These are phyloP conservation scores for Clarias laeviceps DNA, from an alignment of 2,797 vertebrate species.

Conservation along the genomic window DNA sequence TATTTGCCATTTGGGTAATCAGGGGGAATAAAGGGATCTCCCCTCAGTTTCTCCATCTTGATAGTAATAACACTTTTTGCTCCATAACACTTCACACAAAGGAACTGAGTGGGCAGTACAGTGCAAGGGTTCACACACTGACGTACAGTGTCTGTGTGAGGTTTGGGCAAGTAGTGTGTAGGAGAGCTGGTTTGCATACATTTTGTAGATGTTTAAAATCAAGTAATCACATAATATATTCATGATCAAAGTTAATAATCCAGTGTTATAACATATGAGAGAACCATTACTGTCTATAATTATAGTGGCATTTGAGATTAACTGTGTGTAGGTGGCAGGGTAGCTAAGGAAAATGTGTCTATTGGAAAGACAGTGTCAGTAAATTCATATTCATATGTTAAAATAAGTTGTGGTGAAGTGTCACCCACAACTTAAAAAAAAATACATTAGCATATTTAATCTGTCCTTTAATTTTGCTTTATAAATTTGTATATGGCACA, in stretches of 20 bases:
- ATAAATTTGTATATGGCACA: background rate
- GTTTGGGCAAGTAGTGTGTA: slow-evolving; percentile 7
- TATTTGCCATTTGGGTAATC: slow-evolving; percentile 54
- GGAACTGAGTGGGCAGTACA: slow-evolving; percentile 48
- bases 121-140: slow-evolving; percentile 29
- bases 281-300: background rate
- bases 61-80: slow-evolving; percentile 48
- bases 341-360: slow-evolving; percentile 46
- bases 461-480: background rate
- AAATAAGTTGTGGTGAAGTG: background rate
- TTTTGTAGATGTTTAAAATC: slow-evolving; percentile 2
- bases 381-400: slow-evolving; percentile 30
- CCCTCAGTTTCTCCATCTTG: slow-evolving; percentile 55
- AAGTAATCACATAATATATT: background rate
- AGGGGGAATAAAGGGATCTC: slow-evolving; percentile 72
- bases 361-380: slow-evolving; percentile 64
- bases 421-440: slow-evolving; percentile 10
- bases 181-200: background rate
- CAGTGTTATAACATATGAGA: background rate
- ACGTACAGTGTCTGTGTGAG: slow-evolving; percentile 35
- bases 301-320: background rate
- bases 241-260: background rate
- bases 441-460: background rate
- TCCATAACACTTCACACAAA: slow-evolving; percentile 50
- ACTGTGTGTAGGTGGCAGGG: slow-evolving; percentile 52